Evolutionary conservation across 1,140 invertebrate genomes (phyloP), one percentile per base, ranked within the genome.

Genomic region (Drosophila punjabiensis): DNA sequence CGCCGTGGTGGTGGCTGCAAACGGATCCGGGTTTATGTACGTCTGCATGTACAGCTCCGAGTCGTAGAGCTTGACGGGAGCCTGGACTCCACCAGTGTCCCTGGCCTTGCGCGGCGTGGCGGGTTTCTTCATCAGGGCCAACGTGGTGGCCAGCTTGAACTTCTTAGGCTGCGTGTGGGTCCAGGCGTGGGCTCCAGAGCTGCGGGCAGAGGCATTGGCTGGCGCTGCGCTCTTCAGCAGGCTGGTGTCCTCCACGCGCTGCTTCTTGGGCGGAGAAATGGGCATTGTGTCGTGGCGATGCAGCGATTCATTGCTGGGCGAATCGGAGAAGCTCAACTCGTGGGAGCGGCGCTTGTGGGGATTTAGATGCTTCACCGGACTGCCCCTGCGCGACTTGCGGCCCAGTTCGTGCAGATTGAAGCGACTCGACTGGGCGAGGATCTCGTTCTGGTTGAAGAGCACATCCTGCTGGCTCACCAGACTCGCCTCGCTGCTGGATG

Each of bases 1-100:
- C 16, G 95, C 92, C 6, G 95, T 95, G 28, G 94, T 95, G 5
- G 95, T 95, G 7, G 95, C 94, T 14, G 94, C 94, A 94, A 93
- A 95, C 65, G 94, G 95, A 94, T 95, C 94, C 8, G 94, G 94
- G 92, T 94, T 93, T 18, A 93, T 94, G 39, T 80, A 92, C 0
- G 76, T 67, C 41, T 92, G 83, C 61, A 93, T 52, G 75, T 83
- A 92, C 8, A 92, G 56, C 18, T 92, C 91, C 0, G 91, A 88
- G 45, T 93, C 89, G 37, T 93, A 93, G 0, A 93, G 76, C 47
- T 88, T 93, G 1, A 88, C 77, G 0, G 81, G 20, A 1, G 75
- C 55, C 11, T 39, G 43, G 11, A 64, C 52, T 3, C 55, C 37
- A 6, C 55, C 18, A 47, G 64, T 18, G 13, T 63, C 37, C 52